phyloP scores from a whole-genome alignment of 1,140 invertebrate species.

The Mactra quadrangularis region DNA sequence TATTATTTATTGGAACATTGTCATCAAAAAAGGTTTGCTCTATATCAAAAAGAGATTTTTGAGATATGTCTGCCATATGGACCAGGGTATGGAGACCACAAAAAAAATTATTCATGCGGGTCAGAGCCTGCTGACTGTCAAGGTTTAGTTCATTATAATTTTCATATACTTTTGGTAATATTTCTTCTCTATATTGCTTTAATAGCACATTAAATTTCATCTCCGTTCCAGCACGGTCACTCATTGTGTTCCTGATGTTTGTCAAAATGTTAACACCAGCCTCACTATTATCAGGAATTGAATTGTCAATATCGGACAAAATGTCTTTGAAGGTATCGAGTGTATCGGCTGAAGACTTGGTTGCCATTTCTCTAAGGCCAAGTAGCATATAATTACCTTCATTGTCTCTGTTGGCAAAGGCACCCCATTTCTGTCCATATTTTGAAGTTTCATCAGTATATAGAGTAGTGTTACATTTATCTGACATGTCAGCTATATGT shows the following conservation, averaged over 20 bases:
- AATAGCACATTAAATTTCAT: constrained; percentile 43
- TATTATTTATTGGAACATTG: constrained; percentile 25
- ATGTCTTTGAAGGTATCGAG: constrained; percentile 37
- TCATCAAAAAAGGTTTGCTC: constrained; percentile 31
- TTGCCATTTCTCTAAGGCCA: constrained; percentile 19
- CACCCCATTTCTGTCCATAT: constrained; percentile 1
- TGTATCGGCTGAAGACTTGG: constrained; percentile 20
- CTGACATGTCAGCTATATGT: not conserved
- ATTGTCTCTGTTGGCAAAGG: constrained; percentile 8
- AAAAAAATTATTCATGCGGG: constrained; percentile 42
- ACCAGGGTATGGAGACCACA: constrained; percentile 59
- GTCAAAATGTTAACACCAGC: constrained; percentile 24
- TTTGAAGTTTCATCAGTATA: constrained; percentile 34
- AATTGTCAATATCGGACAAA: constrained; percentile 44
- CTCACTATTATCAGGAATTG: too few relatives aligned
- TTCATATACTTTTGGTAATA: too few relatives aligned
- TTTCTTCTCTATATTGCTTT: too few relatives aligned
- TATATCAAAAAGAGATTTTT: constrained; percentile 25
- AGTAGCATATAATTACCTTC: constrained; percentile 5
- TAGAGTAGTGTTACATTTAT: constrained; percentile 3
- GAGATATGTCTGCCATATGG: constrained; percentile 46
- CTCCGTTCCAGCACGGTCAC: constrained; percentile 53
- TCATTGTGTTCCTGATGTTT: constrained; percentile 56
- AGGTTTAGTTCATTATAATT: constrained; percentile 14
- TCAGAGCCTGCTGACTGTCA: not conserved